These are phyloP conservation scores for Macrophya alboannulata DNA, from an alignment of 2,888 invertebrate species.

Conservation along the genomic window DNA sequence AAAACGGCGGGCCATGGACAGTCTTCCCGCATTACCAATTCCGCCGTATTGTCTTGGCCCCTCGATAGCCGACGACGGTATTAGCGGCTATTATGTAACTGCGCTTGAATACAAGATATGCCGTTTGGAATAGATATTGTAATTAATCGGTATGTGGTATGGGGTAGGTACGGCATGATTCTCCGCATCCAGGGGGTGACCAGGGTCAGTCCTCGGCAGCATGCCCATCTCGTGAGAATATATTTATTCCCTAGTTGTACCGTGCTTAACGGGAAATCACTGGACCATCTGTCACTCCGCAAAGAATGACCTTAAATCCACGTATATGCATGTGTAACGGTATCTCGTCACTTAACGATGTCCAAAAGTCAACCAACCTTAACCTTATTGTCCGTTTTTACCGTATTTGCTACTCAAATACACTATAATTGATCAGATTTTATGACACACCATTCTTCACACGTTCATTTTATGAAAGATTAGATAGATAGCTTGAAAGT, in stretches of 20 bases:
- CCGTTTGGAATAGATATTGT: conserved; percentile 59
- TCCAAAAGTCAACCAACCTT: neutral
- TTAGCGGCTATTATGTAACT: conserved; percentile 52
- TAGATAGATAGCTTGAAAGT: no score
- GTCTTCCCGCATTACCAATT: conserved; percentile 75
- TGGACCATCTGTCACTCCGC: conserved; percentile 25
- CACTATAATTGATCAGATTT: neutral
- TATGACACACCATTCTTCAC: neutral
- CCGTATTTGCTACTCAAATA: neutral
- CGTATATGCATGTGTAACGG: neutral
- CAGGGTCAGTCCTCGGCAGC: conserved; percentile 34
- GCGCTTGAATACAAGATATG: conserved; percentile 71
- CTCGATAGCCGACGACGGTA: conserved; percentile 50
- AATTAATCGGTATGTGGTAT: conserved; percentile 57
- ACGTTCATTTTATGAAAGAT: neutral
- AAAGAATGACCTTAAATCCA: neutral
- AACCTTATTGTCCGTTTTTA: neutral
- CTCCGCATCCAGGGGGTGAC: conserved; percentile 40
- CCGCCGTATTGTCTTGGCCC: conserved; percentile 54
- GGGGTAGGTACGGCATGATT: conserved; percentile 26
- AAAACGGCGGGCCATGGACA: conserved; percentile 69
- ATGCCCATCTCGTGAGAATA: conserved; percentile 56
- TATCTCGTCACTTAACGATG: conserved; percentile 11
- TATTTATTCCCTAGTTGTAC: conserved; percentile 12
- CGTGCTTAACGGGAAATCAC: conserved; percentile 23